These are phyloP conservation scores for Hippocampus kuda DNA, from an alignment of 2,797 vertebrate genomes.

Conservation along the genomic window DNA sequence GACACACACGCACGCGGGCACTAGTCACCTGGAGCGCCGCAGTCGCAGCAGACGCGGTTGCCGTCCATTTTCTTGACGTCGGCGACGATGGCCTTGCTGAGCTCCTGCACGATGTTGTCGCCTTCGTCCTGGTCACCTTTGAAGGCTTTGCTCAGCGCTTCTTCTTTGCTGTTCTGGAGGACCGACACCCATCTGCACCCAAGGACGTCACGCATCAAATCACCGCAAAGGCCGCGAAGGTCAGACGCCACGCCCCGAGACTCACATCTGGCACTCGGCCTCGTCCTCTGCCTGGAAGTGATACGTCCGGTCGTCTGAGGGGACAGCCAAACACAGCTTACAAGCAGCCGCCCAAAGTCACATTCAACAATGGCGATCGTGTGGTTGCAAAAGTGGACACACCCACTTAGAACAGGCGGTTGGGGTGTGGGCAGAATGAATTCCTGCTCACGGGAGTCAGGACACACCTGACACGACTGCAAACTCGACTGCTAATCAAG, in stretches of 20 bases:
- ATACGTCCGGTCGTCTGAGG: conserved; percentile 86
- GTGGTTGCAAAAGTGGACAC: too few species aligned
- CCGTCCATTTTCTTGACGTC: conserved; percentile 92
- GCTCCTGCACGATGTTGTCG: conserved; percentile 92
- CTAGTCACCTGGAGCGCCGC: conserved; percentile 77
- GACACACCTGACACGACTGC: too few species aligned
- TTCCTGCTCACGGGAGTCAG: too few species aligned
- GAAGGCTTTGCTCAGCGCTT: conserved; percentile 77
- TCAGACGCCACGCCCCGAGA: conserved; percentile 25
- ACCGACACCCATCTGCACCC: conserved; percentile 48
- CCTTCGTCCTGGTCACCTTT: conserved; percentile 80
- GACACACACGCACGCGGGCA: too few species aligned
- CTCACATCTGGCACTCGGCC: conserved; percentile 89
- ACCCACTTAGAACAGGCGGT: too few species aligned
- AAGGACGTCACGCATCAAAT: neutral
- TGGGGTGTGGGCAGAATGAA: too few species aligned
- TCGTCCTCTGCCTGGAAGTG: conserved; percentile 95
- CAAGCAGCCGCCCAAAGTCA: too few species aligned
- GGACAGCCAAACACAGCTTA: neutral
- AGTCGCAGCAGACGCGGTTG: conserved; percentile 89
- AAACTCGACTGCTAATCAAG: too few species aligned
- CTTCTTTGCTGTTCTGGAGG: conserved; percentile 52
- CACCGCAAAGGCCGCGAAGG: neutral
- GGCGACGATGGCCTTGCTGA: conserved; percentile 87
- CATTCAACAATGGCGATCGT: too few species aligned